Evolutionary conservation across 1,140 invertebrate species (phyloP).

Genomic region (Anagrus nilaparvatae): DNA sequence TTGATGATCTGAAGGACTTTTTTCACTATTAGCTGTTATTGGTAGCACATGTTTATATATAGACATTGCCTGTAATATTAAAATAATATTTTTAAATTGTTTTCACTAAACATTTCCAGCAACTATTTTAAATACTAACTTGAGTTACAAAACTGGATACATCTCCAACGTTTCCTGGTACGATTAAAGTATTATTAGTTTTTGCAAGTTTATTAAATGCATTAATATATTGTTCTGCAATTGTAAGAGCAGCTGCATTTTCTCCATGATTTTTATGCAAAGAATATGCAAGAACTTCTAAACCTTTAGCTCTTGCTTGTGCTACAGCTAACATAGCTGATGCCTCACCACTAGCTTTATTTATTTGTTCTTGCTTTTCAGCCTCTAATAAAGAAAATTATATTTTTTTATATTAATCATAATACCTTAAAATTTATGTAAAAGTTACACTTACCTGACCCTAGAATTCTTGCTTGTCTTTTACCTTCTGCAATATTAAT

Average conservation of each 20-base stretch:
- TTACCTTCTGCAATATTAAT: slow-evolving; percentile 98
- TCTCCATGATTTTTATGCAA: slow-evolving; percentile 58
- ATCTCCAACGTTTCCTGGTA: slow-evolving; percentile 85
- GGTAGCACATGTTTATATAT: slow-evolving; percentile 57
- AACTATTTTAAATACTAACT: slow-evolving; percentile 40
- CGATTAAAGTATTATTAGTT: slow-evolving; percentile 86
- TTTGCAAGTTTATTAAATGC: slow-evolving; percentile 91
- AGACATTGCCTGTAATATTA: slow-evolving; percentile 50
- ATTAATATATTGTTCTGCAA: slow-evolving; percentile 91
- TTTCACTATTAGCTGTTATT: slow-evolving; percentile 10
- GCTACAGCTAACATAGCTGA: slow-evolving; percentile 77
- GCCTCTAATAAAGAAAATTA: slow-evolving; percentile 54
- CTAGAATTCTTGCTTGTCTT: slow-evolving; percentile 80
- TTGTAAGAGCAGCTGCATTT: slow-evolving; percentile 80
- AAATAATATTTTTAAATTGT: slow-evolving; percentile 7
- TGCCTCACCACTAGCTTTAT: slow-evolving; percentile 79
- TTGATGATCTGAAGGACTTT: neutral
- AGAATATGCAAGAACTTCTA: slow-evolving; percentile 64
- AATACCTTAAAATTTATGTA: neutral
- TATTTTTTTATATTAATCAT: slow-evolving; percentile 4
- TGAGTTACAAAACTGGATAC: slow-evolving; percentile 75
- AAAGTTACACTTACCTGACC: slow-evolving; percentile 57
- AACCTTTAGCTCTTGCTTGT: slow-evolving; percentile 68
- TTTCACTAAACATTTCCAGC: slow-evolving; percentile 3
- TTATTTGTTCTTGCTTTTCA: slow-evolving; percentile 79